Evolutionary conservation across 2,113 vertebrate genomes (phyloP).

Genomic region (Ceyx melanurus): DNA sequence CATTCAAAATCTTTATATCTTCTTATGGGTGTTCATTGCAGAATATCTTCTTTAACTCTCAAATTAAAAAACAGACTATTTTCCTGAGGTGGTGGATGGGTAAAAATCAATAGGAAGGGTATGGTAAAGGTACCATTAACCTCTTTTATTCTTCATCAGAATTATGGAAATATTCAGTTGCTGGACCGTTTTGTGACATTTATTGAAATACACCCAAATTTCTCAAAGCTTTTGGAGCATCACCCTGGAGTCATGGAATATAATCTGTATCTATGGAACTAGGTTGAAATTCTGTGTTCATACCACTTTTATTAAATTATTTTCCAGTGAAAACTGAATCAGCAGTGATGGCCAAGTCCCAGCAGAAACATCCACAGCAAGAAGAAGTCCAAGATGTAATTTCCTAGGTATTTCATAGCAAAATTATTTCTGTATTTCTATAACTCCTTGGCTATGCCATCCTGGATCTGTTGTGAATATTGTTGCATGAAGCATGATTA

Average conservation of each 20-base stretch:
- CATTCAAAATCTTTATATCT: neutral
- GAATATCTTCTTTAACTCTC: neutral
- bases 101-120: neutral
- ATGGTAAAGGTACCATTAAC: neutral
- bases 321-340: conserved; percentile 18
- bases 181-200: neutral
- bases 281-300: conserved; percentile 15
- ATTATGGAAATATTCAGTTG: neutral
- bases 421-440: conserved; percentile 32
- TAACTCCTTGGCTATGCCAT: neutral
- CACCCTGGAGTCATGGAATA: neutral
- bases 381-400: neutral
- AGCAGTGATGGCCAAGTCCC: neutral
- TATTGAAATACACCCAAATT: neutral
- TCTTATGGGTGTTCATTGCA: neutral
- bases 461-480: neutral
- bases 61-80: neutral
- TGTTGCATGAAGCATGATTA: neutral
- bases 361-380: neutral
- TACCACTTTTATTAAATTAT: neutral
- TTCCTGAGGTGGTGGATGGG: neutral
- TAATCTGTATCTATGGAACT: neutral
- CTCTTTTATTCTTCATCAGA: neutral
- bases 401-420: conserved; percentile 9
- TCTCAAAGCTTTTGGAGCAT: neutral